Conservation (phyloP, 2,888 invertebrate species). For the Protophormia terraenovae region DNA sequence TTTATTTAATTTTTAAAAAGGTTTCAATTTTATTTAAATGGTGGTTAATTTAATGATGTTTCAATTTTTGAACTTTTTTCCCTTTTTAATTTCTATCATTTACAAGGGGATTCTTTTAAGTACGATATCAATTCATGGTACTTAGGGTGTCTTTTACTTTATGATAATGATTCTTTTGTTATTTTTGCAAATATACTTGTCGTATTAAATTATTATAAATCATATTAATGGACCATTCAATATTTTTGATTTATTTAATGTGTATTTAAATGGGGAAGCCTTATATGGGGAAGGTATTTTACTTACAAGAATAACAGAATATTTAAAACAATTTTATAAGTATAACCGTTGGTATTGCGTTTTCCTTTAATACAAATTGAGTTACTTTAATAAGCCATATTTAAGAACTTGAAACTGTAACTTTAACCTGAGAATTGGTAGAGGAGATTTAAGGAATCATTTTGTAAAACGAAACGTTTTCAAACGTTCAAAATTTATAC, state of each 20-base stretch:
- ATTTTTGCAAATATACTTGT: not conserved
- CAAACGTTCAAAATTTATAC: no score
- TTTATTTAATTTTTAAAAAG: not conserved
- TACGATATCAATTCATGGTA: not conserved
- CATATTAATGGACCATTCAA: constrained; percentile 49
- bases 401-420: no score
- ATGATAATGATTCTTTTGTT: constrained; percentile 6
- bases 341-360: no score
- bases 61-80: constrained; percentile 37
- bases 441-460: no score
- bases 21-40: constrained; percentile 36
- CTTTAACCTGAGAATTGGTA: no score
- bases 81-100: not conserved
- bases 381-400: no score
- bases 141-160: not conserved
- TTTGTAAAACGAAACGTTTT: no score
- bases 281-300: not conserved
- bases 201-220: constrained; percentile 38
- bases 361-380: no score
- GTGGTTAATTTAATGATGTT: constrained; percentile 62
- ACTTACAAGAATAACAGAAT: no score
- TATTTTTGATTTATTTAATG: constrained; percentile 49
- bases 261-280: not conserved
- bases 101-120: constrained; percentile 20
- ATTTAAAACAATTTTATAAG: no score